Conservation (phyloP, 2,888 invertebrate genomes). For the Cerceris ruficornis region DNA sequence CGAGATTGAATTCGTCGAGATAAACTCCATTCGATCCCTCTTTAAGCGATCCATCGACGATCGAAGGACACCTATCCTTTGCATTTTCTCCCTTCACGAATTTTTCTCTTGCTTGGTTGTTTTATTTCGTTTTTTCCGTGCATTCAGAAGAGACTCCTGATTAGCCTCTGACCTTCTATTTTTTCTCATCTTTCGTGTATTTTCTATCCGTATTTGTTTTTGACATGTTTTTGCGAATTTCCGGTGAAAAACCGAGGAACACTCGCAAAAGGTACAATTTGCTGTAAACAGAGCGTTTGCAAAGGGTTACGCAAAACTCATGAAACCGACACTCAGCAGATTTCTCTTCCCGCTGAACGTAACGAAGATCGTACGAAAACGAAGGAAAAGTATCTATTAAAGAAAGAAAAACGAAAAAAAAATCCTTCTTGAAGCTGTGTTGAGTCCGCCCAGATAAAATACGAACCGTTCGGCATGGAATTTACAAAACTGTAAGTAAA, state of each 20-base stretch:
- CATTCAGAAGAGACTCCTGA: too few species aligned
- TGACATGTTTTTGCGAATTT: too few species aligned
- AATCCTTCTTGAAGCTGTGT: too few species aligned
- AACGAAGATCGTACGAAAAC: background rate
- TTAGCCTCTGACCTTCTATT: too few species aligned
- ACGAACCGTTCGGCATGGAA: background rate
- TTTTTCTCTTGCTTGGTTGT: background rate
- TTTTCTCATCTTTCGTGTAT: too few species aligned
- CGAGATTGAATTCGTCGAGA: constrained; percentile 62
- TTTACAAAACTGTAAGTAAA: constrained; percentile 20
- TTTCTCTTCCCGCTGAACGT: too few species aligned
- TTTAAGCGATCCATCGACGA: constrained; percentile 29
- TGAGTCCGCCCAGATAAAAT: background rate
- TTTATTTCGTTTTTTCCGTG: background rate
- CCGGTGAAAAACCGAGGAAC: too few species aligned
- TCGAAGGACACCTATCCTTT: constrained; percentile 6
- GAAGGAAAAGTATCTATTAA: background rate
- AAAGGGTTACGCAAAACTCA: too few species aligned
- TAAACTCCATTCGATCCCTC: constrained; percentile 58
- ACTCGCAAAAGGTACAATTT: too few species aligned
- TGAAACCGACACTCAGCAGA: too few species aligned
- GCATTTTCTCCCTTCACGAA: background rate
- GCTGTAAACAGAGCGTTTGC: too few species aligned
- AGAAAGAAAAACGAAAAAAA: background rate
- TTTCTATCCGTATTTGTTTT: too few species aligned